Evolutionary conservation across 2,113 vertebrate genomes (phyloP).

Genomic region (Brevimyrus niger): DNA sequence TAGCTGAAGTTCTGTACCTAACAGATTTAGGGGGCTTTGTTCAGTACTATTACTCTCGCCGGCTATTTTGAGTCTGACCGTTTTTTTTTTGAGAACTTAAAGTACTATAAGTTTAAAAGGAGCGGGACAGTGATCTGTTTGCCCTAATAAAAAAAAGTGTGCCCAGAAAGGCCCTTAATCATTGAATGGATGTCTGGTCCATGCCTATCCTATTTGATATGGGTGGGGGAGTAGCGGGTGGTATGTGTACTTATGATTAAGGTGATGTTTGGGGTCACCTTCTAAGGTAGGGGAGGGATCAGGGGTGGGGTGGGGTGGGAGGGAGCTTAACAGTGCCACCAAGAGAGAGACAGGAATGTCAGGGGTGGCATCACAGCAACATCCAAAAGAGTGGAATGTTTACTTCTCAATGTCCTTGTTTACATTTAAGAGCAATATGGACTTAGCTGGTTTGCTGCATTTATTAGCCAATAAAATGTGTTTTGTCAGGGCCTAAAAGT

Average conservation of each 20-base stretch:
- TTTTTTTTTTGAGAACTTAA: neutral
- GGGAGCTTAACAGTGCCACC: neutral
- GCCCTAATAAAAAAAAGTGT: neutral
- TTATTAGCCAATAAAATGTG: neutral
- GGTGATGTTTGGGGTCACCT: neutral
- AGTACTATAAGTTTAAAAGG: neutral
- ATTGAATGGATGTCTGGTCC: neutral
- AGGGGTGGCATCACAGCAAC: neutral
- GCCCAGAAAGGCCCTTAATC: neutral
- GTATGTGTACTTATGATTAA: neutral
- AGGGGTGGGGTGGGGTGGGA: neutral
- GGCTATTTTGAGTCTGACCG: neutral
- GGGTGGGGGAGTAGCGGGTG: neutral
- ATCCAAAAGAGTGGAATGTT: neutral
- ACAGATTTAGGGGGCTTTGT: neutral
- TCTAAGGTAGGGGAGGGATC: neutral
- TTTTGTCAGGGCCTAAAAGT: neutral
- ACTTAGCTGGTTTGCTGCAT: neutral
- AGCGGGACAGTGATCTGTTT: neutral
- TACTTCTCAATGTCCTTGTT: neutral
- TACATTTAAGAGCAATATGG: neutral
- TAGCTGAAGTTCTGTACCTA: neutral
- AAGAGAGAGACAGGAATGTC: too few relatives aligned
- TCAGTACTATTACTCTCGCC: neutral
- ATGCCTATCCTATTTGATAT: neutral